Conservation (phyloP, 2,888 invertebrate species). For the Hirtodrosophila trivittata region DNA sequence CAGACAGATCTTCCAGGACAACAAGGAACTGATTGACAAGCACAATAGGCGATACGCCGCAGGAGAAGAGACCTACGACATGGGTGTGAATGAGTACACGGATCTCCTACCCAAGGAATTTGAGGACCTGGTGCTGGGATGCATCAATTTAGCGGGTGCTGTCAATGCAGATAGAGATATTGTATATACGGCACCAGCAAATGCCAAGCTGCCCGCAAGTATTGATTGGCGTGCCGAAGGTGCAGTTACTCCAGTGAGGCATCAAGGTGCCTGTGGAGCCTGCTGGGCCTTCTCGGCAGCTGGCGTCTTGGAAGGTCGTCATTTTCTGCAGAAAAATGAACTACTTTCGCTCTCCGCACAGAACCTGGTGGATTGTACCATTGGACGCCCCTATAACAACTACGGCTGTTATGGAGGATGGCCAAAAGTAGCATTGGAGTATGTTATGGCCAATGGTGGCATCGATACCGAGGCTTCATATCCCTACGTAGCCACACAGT, state of each 20-base stretch:
- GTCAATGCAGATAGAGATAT: slow-evolving; percentile 36
- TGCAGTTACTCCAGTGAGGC: slow-evolving; percentile 93
- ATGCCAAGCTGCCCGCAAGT: slow-evolving; percentile 87
- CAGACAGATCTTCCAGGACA: slow-evolving; percentile 94
- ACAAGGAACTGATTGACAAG: slow-evolving; percentile 91
- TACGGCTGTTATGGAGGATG: slow-evolving; percentile 92
- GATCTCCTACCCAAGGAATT: slow-evolving; percentile 94
- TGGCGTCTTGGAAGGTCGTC: slow-evolving; percentile 93
- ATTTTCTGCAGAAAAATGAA: slow-evolving; percentile 89
- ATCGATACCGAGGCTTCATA: slow-evolving; percentile 94
- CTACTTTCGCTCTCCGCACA: slow-evolving; percentile 94
- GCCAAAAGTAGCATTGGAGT: slow-evolving; percentile 91
- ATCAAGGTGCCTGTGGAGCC: slow-evolving; percentile 94
- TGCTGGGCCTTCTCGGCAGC: slow-evolving; percentile 98
- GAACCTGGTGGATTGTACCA: slow-evolving; percentile 95
- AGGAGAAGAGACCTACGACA: slow-evolving; percentile 87
- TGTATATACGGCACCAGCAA: slow-evolving; percentile 78
- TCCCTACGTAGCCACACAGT: slow-evolving; percentile 91
- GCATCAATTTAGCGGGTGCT: slow-evolving; percentile 23
- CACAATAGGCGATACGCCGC: slow-evolving; percentile 90
- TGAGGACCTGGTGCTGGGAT: slow-evolving; percentile 80
- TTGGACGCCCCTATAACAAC: slow-evolving; percentile 88
- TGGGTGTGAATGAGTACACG: slow-evolving; percentile 91
- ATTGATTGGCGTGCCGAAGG: slow-evolving; percentile 94
- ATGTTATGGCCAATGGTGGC: slow-evolving; percentile 91